Evolutionary conservation across 2,888 invertebrate species (phyloP).

Genomic region (Coenonympha arcania): DNA sequence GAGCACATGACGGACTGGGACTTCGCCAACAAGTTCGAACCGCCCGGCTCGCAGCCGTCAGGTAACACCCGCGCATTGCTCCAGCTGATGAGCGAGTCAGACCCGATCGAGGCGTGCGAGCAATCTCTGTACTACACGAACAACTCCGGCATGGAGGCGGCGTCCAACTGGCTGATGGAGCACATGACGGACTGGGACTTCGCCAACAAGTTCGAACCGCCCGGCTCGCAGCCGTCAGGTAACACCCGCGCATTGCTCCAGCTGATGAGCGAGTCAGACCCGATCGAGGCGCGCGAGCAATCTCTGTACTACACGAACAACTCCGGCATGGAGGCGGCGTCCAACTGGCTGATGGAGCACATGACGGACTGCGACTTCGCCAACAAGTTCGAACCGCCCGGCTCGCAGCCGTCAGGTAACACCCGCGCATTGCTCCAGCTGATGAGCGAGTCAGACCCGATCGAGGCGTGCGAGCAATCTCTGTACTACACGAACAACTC

Average conservation of each 20-base stretch:
- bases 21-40: constrained; percentile 85
- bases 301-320: constrained; percentile 93
- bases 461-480: constrained; percentile 91
- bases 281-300: constrained; percentile 88
- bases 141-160: constrained; percentile 87
- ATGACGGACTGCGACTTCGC: constrained; percentile 91
- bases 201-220: constrained; percentile 84
- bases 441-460: no score
- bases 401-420: constrained; percentile 59
- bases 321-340: constrained; percentile 86
- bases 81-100: no score
- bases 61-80: constrained; percentile 28
- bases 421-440: no score
- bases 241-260: not conserved
- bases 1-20: constrained; percentile 94
- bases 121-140: constrained; percentile 90
- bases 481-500: constrained; percentile 89
- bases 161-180: constrained; percentile 96
- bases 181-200: constrained; percentile 94
- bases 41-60: constrained; percentile 77
- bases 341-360: constrained; percentile 97
- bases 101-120: constrained; percentile 89
- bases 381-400: constrained; percentile 85
- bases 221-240: constrained; percentile 73
- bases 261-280: no score